Conservation (phyloP, 2,797 vertebrate species). For the Linurgus olivaceus region DNA sequence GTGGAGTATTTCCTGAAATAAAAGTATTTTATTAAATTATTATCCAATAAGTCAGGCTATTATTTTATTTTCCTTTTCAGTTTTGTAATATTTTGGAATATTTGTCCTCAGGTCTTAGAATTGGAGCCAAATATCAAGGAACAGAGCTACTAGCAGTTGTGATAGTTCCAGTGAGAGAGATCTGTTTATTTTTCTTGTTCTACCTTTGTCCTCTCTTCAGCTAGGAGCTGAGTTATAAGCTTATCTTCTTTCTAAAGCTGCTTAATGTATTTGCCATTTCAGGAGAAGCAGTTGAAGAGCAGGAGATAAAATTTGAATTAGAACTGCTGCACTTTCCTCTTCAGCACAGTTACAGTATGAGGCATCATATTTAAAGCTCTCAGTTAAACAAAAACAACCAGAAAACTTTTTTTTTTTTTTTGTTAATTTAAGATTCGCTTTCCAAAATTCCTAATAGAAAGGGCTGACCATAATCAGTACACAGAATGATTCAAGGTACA, state of each 20-base stretch:
- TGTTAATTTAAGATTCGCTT: background rate
- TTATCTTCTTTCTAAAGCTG: conserved; percentile 30
- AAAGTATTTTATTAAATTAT: background rate
- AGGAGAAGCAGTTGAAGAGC: background rate
- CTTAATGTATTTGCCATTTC: conserved; percentile 20
- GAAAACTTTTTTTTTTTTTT: background rate
- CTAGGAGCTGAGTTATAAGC: background rate
- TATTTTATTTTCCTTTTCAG: background rate
- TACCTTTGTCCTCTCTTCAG: background rate
- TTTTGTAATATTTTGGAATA: background rate
- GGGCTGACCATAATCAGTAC: background rate
- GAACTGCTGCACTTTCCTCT: background rate
- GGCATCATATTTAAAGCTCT: background rate
- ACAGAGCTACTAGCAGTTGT: background rate
- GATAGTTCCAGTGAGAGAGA: background rate
- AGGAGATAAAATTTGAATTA: background rate
- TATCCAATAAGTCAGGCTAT: background rate
- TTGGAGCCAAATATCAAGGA: background rate
- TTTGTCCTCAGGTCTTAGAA: background rate
- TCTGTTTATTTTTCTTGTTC: background rate
- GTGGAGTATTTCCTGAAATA: background rate
- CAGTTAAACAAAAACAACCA: background rate
- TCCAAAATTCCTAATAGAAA: background rate
- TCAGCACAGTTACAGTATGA: background rate
- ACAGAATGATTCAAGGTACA: background rate